Base-by-base conservation (phyloP, 1,140 invertebrate genomes). In the Cyclargus thomasi region DNA sequence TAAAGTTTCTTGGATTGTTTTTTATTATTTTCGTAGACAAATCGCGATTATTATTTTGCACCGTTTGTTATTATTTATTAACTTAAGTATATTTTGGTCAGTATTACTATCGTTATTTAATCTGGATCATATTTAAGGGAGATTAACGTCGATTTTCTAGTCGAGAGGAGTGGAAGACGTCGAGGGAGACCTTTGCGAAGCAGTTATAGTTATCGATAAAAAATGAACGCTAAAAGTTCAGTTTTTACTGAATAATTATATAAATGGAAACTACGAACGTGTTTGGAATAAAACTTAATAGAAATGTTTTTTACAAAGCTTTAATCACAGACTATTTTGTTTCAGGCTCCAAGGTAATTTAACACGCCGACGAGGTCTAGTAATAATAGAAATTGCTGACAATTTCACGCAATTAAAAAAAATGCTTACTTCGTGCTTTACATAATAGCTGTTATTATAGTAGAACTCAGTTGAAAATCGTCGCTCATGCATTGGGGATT, bases 221-320 rank as follows among this genome's bases (percentile, higher is more conserved):
- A n/a, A n/a, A n/a, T n/a, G n/a, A n/a, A n/a, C n/a, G n/a, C n/a
- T n/a, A n/a, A n/a, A n/a, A 29, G 29, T 29, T 5, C 5, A 29
- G 0, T 29, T 29, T 29, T 29, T 29, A 29, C 29, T 8, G 29
- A 29, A 47, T 47, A 47, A 47, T 47, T 47, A 14, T 47, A 47
- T 47, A 14, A 47, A 47, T 16, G 39, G 14, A 47, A 47, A 16
- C 1, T 3, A 14, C 10, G 39, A 47, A 47, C 39, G 39, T 47
- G 14, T 29, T 29, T 1, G 10, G 39, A 47, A 47, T 47, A 47
- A 47, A 47, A 47, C 39, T 47, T 47, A 16, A 47, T 47, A 47
- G 39, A 47, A 47, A 47, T 47, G 39, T 47, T 47, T 47, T n/a
- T 47, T 47, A 47, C 39, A 47, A 47, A 47, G 39, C 39, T 47